Evolutionary conservation across 1,140 invertebrate genomes (phyloP).

Genomic region (Ooceraea biroi): DNA sequence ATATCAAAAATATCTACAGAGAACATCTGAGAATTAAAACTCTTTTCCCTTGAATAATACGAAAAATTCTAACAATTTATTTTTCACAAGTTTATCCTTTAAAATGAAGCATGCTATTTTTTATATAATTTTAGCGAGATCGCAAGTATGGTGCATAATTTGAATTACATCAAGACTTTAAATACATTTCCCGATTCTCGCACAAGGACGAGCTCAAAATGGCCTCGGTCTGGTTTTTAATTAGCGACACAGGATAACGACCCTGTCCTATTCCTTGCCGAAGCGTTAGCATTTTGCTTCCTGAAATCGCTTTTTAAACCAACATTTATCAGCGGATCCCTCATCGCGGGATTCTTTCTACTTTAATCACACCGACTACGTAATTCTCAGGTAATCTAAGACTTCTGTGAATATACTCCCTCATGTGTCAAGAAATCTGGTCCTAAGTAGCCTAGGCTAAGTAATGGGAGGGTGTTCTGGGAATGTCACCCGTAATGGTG

Average conservation of each 20-base stretch:
- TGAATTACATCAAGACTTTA: slow-evolving; percentile 11
- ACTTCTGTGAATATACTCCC: slow-evolving; percentile 9
- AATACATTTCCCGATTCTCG: background rate
- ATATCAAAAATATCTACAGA: background rate
- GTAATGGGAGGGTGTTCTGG: slow-evolving; percentile 25
- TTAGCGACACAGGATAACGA: background rate
- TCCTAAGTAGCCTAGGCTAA: slow-evolving; percentile 57
- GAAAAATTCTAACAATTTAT: slow-evolving; percentile 15
- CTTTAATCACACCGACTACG: slow-evolving; percentile 28
- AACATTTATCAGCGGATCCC: background rate
- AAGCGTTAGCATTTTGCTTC: background rate
- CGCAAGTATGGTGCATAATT: background rate
- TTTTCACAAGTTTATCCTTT: slow-evolving; percentile 14
- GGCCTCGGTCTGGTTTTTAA: background rate
- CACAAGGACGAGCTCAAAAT: background rate
- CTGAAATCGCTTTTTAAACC: slow-evolving; percentile 2
- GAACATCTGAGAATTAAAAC: background rate
- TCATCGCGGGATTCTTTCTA: background rate
- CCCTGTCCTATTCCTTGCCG: background rate
- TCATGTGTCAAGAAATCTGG: slow-evolving; percentile 16
- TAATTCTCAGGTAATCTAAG: slow-evolving; percentile 37
- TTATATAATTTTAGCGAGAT: slow-evolving; percentile 12
- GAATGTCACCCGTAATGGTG: background rate
- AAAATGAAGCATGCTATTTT: slow-evolving; percentile 9
- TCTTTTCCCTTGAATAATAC: background rate